phyloP scores from a whole-genome alignment of 1,140 invertebrate genomes.

The Medauroidea extradentata region DNA sequence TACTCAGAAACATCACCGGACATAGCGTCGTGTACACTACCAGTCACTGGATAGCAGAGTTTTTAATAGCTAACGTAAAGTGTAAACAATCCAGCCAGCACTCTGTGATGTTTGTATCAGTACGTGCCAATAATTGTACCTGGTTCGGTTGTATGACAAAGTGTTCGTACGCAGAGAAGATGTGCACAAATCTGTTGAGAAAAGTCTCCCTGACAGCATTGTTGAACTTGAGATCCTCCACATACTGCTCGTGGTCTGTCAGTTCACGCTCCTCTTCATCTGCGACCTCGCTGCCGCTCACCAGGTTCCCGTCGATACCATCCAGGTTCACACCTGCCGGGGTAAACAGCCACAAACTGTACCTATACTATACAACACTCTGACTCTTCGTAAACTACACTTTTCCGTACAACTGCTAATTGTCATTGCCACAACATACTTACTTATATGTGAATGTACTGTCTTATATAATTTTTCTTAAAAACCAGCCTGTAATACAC shows the following conservation, averaged over 20 bases:
- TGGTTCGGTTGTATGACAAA: conserved; percentile 93
- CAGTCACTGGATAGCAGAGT: neutral
- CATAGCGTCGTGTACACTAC: neutral
- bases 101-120: no score
- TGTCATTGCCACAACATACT: no score
- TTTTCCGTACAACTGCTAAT: no score
- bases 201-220: conserved; percentile 90
- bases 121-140: no score
- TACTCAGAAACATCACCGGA: neutral
- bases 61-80: neutral
- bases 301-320: conserved; percentile 14
- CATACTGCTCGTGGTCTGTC: conserved; percentile 64
- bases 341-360: no score
- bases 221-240: conserved; percentile 87
- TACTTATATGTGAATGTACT: no score
- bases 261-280: conserved; percentile 24
- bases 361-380: no score
- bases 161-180: conserved; percentile 93
- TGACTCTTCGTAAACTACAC: no score
- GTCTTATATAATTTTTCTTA: no score
- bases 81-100: neutral
- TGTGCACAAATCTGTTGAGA: conserved; percentile 92
- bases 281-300: conserved; percentile 21
- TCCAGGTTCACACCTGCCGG: conserved; percentile 32
- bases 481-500: no score